Conservation (phyloP, 2,888 invertebrate genomes). For the Amblyjoppa fuscipennis region DNA sequence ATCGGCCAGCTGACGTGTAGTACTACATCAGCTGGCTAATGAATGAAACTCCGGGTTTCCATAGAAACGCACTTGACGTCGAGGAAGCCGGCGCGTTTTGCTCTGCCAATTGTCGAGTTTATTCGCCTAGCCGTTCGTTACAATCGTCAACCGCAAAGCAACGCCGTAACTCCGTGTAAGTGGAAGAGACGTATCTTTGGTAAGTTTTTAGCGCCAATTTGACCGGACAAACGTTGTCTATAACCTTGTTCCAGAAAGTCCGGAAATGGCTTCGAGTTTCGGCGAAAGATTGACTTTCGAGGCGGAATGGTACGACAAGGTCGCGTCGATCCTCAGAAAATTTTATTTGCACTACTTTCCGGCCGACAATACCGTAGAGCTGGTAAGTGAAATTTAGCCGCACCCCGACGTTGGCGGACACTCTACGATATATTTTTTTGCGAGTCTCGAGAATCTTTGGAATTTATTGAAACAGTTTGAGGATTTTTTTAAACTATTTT, state of each 20-base stretch:
- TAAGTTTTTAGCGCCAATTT: neutral
- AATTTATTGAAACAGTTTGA: too few relatives aligned
- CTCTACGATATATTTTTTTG: neutral
- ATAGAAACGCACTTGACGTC: constrained; percentile 40
- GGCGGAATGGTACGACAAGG: constrained; percentile 95
- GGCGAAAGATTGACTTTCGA: constrained; percentile 86
- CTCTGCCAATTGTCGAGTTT: neutral
- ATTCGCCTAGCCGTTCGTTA: neutral
- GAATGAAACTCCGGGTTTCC: constrained; percentile 30
- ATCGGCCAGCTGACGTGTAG: constrained; percentile 23
- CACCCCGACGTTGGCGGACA: too few relatives aligned
- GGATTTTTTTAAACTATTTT: too few relatives aligned
- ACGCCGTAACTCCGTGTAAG: neutral
- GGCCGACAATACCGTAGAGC: constrained; percentile 92
- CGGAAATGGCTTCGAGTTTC: constrained; percentile 74
- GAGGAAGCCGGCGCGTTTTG: neutral
- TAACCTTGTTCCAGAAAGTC: constrained; percentile 16
- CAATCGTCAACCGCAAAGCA: neutral
- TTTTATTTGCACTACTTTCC: constrained; percentile 93
- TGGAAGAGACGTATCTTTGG: neutral
- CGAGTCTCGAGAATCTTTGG: too few relatives aligned
- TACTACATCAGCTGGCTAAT: constrained; percentile 19
- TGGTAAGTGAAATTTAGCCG: constrained; percentile 86
- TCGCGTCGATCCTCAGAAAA: constrained; percentile 90
- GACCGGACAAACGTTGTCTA: neutral